Conservation (phyloP, 2,888 invertebrate species). For the Harpalus rubripes region DNA sequence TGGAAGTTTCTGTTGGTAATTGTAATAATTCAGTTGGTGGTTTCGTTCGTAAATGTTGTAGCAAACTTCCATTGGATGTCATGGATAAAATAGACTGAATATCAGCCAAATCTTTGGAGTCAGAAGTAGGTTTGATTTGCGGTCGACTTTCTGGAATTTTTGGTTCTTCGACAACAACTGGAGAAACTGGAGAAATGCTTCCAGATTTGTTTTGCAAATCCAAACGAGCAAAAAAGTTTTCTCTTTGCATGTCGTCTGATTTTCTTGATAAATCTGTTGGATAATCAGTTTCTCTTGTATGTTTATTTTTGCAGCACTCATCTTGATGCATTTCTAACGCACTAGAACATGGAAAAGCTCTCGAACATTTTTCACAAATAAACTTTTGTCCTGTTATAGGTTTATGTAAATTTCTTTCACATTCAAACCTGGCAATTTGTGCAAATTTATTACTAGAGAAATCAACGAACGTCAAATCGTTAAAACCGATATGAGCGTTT, state of each 20-base stretch:
- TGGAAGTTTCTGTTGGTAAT: conserved; percentile 76
- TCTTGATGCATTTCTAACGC: conserved; percentile 85
- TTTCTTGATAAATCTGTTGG: conserved; percentile 72
- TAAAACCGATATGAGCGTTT: conserved; percentile 83
- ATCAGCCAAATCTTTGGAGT: conserved; percentile 87
- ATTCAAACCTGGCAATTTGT: conserved; percentile 86
- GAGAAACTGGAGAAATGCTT: conserved; percentile 73
- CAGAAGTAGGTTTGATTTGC: conserved; percentile 71
- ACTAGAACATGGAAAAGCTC: conserved; percentile 86
- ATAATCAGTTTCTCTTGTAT: conserved; percentile 71
- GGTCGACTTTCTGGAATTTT: conserved; percentile 32
- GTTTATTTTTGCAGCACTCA: conserved; percentile 75
- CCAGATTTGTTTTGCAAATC: conserved; percentile 87
- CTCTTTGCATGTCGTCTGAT: conserved; percentile 82
- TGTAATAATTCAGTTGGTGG: conserved; percentile 75
- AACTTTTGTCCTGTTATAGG: conserved; percentile 80
- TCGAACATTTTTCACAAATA: conserved; percentile 85
- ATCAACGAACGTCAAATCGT: conserved; percentile 88
- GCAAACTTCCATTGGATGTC: conserved; percentile 84
- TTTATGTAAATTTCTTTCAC: conserved; percentile 84
- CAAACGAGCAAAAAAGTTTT: conserved; percentile 90
- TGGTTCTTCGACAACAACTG: conserved; percentile 7
- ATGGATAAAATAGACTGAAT: conserved; percentile 91
- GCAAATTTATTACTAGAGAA: conserved; percentile 90
- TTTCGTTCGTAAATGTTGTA: conserved; percentile 82